These are phyloP conservation scores for Lepus townsendii DNA, from an alignment of 2,797 vertebrate species.

Conservation along the genomic window DNA sequence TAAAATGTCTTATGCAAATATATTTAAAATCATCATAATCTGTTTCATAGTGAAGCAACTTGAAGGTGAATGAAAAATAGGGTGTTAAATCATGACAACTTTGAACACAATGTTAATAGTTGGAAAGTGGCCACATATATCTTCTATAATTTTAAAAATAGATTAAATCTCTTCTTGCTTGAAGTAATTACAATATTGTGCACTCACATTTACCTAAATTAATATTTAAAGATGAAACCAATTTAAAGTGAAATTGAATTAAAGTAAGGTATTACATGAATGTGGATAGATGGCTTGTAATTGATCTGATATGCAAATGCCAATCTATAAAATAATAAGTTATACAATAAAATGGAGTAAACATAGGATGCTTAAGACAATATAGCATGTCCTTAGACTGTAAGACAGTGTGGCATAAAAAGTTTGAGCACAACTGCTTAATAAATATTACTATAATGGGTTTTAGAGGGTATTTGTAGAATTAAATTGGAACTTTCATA, in stretches of 20 bases:
- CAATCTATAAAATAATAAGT: constrained; percentile 57
- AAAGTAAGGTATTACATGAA: constrained; percentile 44
- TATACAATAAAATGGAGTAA: constrained; percentile 25
- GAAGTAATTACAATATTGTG: constrained; percentile 72
- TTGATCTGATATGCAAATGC: constrained; percentile 76
- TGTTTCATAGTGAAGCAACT: background rate
- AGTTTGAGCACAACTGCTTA: background rate
- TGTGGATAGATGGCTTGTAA: constrained; percentile 19
- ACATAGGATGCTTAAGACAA: background rate
- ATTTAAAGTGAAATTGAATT: constrained; percentile 76
- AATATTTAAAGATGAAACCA: constrained; percentile 72
- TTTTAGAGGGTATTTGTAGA: constrained; percentile 2
- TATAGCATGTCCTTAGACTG: constrained; percentile 11
- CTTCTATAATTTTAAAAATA: constrained; percentile 61
- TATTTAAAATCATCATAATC: background rate
- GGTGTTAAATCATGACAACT: background rate
- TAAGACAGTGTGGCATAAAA: constrained; percentile 47
- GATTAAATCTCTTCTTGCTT: constrained; percentile 53
- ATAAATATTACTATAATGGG: constrained; percentile 42
- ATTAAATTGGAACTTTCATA: background rate
- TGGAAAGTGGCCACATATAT: constrained; percentile 14
- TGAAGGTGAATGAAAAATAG: background rate
- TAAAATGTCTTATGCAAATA: background rate
- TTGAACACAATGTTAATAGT: background rate
- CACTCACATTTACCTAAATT: constrained; percentile 75